phyloP scores from a whole-genome alignment of 2,797 vertebrate genomes.

The Paguma larvata region DNA sequence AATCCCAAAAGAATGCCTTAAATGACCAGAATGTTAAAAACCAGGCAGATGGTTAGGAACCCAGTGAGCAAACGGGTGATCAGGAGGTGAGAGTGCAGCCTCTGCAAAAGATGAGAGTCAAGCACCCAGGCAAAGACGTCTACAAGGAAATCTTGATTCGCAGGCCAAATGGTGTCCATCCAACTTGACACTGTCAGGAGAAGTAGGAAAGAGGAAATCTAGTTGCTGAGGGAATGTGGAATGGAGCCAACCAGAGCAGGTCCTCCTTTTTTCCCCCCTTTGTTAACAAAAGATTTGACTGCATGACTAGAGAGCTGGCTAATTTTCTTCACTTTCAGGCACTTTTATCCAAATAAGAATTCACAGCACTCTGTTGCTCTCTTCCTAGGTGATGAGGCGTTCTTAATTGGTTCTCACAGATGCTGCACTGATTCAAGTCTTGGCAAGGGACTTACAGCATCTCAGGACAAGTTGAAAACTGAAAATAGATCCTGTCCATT shows the following conservation, averaged over 20 bases:
- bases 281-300: conserved; percentile 52
- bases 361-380: conserved; percentile 49
- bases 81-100: background rate
- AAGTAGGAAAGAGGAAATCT: background rate
- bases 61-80: background rate
- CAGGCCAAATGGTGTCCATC: background rate
- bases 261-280: conserved; percentile 13
- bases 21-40: background rate
- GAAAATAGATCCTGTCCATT: conserved; percentile 69
- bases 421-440: conserved; percentile 57
- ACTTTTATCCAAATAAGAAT: conserved; percentile 7
- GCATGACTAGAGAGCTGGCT: background rate
- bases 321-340: conserved; percentile 10
- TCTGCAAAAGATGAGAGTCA: background rate
- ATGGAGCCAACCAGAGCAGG: background rate
- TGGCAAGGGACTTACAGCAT: conserved; percentile 61
- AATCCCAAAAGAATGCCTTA: conserved; percentile 5
- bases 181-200: background rate
- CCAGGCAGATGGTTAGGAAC: background rate
- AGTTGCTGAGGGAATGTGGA: background rate
- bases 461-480: conserved; percentile 72
- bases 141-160: background rate
- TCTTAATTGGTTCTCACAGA: conserved; percentile 49
- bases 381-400: conserved; percentile 44
- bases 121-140: background rate